Percentiles rank a stretch among this genome's conserved stretches.
Evolutionary conservation across 2,113 vertebrate species (phyloP).

Genomic region (Centrocercus urophasianus): DNA sequence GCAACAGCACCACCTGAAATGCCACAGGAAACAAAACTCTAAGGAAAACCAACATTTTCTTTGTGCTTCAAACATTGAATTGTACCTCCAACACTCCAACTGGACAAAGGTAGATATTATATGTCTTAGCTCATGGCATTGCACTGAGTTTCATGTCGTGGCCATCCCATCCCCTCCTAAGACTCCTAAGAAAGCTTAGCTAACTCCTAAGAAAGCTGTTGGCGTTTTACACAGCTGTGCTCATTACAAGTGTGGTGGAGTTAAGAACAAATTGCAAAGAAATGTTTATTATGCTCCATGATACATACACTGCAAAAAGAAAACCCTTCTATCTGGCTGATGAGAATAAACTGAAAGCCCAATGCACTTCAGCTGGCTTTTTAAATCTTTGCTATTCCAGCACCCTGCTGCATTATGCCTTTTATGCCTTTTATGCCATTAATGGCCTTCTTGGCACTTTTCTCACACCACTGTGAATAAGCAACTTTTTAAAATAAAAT

Average conservation of each 20-base stretch:
- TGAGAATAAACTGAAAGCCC: background rate
- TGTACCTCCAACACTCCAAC: background rate
- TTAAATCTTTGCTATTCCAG: background rate
- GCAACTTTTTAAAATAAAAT: background rate
- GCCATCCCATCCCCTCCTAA: background rate
- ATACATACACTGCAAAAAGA: background rate
- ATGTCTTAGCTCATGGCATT: background rate
- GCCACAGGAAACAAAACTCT: background rate
- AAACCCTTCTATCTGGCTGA: background rate
- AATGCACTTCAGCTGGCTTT: background rate
- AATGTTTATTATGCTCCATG: background rate
- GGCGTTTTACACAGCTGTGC: background rate
- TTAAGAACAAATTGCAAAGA: background rate
- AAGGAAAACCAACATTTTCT: background rate
- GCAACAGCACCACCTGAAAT: background rate
- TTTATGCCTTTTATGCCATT: background rate
- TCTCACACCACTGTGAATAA: background rate
- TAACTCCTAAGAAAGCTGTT: background rate
- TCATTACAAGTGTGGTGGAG: background rate
- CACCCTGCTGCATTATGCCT: background rate
- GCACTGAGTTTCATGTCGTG: background rate
- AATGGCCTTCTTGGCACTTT: background rate
- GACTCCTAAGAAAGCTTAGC: background rate
- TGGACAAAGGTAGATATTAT: background rate
- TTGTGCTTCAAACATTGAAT: rapidly evolving